Conservation (phyloP, 2,113 vertebrate species). For the Tragelaphus buxtoni region DNA sequence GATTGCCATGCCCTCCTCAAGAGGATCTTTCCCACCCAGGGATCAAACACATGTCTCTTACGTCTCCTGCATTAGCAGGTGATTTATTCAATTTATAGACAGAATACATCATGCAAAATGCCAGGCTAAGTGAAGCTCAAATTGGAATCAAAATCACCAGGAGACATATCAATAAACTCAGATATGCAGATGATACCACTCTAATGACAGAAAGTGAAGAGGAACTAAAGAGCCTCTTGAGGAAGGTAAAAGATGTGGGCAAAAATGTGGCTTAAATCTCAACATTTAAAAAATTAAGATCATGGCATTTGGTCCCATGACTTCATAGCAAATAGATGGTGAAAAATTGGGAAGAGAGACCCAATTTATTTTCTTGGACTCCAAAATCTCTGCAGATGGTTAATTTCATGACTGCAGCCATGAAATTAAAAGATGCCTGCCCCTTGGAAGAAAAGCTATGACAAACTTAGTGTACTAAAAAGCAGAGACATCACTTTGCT, state of each 20-base stretch:
- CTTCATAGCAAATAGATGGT: not conserved
- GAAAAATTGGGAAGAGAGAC: not conserved
- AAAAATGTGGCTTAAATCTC: not conserved
- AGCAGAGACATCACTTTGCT: not conserved
- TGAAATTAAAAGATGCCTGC: not conserved
- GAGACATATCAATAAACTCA: not conserved
- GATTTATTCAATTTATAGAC: not conserved
- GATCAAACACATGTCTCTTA: not conserved
- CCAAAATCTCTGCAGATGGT: not conserved
- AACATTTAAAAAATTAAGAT: not conserved
- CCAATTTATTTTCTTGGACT: not conserved
- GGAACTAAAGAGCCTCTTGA: not conserved
- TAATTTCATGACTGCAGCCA: not conserved
- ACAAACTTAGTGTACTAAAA: not conserved
- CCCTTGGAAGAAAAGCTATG: not conserved
- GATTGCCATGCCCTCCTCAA: not conserved
- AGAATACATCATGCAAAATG: not conserved
- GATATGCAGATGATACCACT: not conserved
- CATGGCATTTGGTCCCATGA: not conserved
- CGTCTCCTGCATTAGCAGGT: not conserved
- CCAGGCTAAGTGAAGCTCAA: not conserved
- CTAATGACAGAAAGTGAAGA: not conserved
- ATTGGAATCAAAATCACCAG: not conserved
- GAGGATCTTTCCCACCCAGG: not conserved
- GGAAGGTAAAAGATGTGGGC: not conserved